Evolutionary conservation across 2,888 invertebrate genomes (phyloP).

Genomic region (Lymantria dispar): DNA sequence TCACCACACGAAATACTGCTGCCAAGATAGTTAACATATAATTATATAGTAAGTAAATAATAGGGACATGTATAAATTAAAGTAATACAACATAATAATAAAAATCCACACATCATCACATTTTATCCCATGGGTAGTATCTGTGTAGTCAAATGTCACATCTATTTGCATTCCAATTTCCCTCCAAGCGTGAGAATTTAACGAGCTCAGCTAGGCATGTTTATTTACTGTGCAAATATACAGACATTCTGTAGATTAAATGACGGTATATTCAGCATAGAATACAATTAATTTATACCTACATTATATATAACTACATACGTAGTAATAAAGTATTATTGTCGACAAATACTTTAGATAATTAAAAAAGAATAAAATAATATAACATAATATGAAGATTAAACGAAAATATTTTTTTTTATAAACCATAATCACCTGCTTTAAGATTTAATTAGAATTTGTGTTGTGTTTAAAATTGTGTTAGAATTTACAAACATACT

Average conservation of each 20-base stretch:
- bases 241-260: conserved; percentile 60
- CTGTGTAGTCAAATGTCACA: conserved; percentile 33
- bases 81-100: background rate
- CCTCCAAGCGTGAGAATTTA: conserved; percentile 58
- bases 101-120: conserved; percentile 10
- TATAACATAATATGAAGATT: no score
- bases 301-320: no score
- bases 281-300: background rate
- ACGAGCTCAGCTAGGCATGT: conserved; percentile 53
- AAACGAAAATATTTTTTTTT: no score
- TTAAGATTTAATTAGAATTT: no score
- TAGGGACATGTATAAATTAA: background rate
- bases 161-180: conserved; percentile 30
- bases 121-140: conserved; percentile 22
- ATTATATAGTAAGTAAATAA: background rate
- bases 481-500: no score
- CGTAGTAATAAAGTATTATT: no score
- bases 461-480: no score
- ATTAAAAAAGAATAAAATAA: no score
- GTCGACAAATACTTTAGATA: no score
- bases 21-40: background rate
- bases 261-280: conserved; percentile 19
- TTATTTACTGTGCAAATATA: conserved; percentile 46
- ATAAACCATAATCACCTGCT: no score
- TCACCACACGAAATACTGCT: no score